A percentile compares a stretch with the other conserved stretches of the same genome.
Conservation (phyloP, 2,797 vertebrate species). For the Enteromius treurensis region DNA sequence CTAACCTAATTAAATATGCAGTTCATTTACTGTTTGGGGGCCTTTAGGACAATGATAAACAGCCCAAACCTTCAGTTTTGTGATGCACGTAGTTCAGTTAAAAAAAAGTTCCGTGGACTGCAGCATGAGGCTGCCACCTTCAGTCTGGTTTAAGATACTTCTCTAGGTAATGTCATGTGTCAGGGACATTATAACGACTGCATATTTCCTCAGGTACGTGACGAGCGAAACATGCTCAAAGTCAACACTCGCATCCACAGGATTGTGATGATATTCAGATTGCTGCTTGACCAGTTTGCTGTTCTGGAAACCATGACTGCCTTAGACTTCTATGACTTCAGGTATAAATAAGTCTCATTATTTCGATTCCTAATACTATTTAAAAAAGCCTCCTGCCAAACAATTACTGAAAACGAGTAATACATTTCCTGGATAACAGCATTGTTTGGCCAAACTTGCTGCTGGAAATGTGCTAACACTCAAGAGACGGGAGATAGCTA, state of each 20-base stretch:
- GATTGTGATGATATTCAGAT: conserved; percentile 88
- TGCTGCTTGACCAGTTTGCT: conserved; percentile 91
- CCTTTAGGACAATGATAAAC: conserved; percentile 12
- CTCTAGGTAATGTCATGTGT: not conserved
- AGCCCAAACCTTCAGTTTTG: not conserved
- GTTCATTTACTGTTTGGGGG: not conserved
- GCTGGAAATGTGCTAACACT: conserved; percentile 9
- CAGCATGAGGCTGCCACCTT: conserved; percentile 50
- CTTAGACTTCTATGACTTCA: conserved; percentile 96
- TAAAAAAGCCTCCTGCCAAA: not conserved
- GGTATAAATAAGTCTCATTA: conserved; percentile 72
- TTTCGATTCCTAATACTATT: not conserved
- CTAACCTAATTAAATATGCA: not conserved
- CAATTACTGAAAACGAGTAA: not conserved
- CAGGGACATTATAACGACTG: not conserved
- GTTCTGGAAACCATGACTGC: conserved; percentile 97
- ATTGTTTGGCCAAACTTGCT: not conserved
- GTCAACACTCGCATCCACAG: conserved; percentile 90
- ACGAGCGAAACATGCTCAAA: conserved; percentile 96
- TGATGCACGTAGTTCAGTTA: not conserved
- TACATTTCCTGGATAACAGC: not conserved
- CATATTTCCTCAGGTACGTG: conserved; percentile 80
- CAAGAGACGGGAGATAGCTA: conserved; percentile 1
- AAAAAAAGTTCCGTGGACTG: not conserved
- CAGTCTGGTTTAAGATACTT: conserved; percentile 28